These are phyloP conservation scores for Agrochola litura DNA, from an alignment of 2,888 invertebrate species.

Conservation along the genomic window DNA sequence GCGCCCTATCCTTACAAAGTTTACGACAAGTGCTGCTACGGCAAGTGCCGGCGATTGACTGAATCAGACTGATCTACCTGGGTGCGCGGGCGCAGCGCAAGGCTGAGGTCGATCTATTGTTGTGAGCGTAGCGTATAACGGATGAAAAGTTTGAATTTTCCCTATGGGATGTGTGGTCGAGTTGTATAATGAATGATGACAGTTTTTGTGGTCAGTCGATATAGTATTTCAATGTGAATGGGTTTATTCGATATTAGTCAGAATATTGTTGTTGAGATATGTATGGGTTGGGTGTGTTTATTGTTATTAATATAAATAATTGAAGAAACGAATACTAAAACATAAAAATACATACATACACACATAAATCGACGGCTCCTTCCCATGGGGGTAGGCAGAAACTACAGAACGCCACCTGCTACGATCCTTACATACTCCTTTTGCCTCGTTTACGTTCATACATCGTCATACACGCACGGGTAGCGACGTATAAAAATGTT, in stretches of 20 bases:
- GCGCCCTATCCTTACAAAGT: constrained; percentile 64
- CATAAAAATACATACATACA: too few relatives aligned
- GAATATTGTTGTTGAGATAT: not conserved
- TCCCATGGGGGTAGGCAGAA: too few relatives aligned
- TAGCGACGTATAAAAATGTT: not conserved
- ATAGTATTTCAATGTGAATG: not conserved
- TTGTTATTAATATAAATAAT: not conserved
- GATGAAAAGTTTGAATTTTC: constrained; percentile 66
- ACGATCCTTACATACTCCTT: too few relatives aligned
- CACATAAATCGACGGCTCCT: too few relatives aligned
- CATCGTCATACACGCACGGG: too few relatives aligned
- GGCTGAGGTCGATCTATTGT: constrained; percentile 62
- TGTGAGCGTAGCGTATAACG: constrained; percentile 48
- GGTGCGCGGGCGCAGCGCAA: constrained; percentile 61
- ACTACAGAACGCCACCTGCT: too few relatives aligned
- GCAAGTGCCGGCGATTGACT: constrained; percentile 75
- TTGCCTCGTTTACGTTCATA: too few relatives aligned
- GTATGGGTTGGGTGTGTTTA: not conserved
- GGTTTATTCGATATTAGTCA: constrained; percentile 9
- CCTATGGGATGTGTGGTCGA: constrained; percentile 42
- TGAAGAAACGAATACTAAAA: not conserved
- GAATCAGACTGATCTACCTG: constrained; percentile 68
- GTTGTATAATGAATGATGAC: constrained; percentile 21
- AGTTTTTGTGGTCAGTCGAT: constrained; percentile 39
- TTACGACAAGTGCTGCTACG: constrained; percentile 72